Base-by-base conservation (phyloP, 2,113 vertebrate genomes). In the Odocoileus hemionus region DNA sequence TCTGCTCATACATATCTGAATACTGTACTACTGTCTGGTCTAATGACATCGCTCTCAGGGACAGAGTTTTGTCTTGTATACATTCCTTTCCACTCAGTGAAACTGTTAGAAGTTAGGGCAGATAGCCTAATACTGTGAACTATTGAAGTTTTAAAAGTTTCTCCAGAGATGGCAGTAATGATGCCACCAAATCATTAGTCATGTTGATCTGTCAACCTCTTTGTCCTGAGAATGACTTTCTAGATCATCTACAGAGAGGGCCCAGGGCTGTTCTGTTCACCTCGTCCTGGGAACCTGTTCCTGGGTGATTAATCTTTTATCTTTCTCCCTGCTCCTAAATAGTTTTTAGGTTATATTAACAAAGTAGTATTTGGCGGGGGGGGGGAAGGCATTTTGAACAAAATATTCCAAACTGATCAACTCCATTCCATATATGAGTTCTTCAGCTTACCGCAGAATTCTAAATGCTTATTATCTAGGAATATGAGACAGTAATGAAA, bases 401-500 rank as follows among this genome's bases (percentile, higher is more conserved):
- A 70, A 89, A 3, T 91, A 80, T 89, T 97, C 30, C 54, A 91
- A 84, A 55, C 26, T 79, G 30, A 92, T 83, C 25, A 87, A 43
- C 17, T 94, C n/a, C 1, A 45, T 89, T 47, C 39, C 25, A 55
- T 13, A 7, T 57, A 2, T 64, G 45, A 97, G 85, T 86, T 96
- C 67, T 26, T 30, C 19, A 39, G 43, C 86, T 97, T 25, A 93
- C 45, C 86, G 61, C 94, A 84, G 52, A 10, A n/a, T 54, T 60
- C 54, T 96, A 47, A 95, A 96, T 97, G 17, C 45, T 94, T 93
- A 16, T 93, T 55, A 80, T 97, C 30, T 98, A 99, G 99, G 99
- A 99, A 47, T 99, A 99, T 52, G 99, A 99, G 98, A 99, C 99
- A 0, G 99, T 99, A 90, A 99, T 99, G 99, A 99, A 99, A 98